Evolutionary conservation across 1,140 invertebrate genomes (phyloP).

Genomic region (Drosophila funebris): DNA sequence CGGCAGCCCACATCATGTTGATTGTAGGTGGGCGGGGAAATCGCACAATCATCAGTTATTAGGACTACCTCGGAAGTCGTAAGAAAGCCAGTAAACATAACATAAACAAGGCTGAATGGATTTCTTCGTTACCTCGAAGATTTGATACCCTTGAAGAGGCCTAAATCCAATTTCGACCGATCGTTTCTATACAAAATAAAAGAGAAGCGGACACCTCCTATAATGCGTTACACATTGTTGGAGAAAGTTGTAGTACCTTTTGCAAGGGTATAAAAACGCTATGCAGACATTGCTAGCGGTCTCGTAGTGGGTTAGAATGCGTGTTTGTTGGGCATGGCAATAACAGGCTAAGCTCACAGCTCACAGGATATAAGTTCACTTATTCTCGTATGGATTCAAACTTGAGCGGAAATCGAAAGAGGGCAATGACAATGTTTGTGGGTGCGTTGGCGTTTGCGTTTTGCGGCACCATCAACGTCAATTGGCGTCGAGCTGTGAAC

Average conservation of each 20-base stretch:
- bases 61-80: conserved; percentile 72
- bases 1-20: conserved; percentile 47
- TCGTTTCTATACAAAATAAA: no score
- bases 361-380: conserved; percentile 57
- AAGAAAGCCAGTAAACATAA: conserved; percentile 63
- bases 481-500: conserved; percentile 46
- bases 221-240: no score
- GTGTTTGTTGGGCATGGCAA: conserved; percentile 43
- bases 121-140: no score
- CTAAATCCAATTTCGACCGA: no score
- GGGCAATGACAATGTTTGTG: conserved; percentile 35
- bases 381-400: conserved; percentile 29
- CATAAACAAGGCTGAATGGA: no score
- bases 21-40: conserved; percentile 34
- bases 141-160: no score
- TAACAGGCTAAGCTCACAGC: conserved; percentile 63
- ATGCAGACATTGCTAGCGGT: conserved; percentile 35
- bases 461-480: conserved; percentile 38
- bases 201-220: no score
- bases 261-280: conserved; percentile 47
- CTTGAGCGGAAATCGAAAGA: conserved; percentile 65
- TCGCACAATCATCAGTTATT: conserved; percentile 81
- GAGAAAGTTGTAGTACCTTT: no score
- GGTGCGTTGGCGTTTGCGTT: conserved; percentile 18
- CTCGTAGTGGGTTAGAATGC: conserved; percentile 32